These are phyloP conservation scores for Sceloporus tristichus DNA, from an alignment of 2,113 vertebrate species.

Conservation along the genomic window DNA sequence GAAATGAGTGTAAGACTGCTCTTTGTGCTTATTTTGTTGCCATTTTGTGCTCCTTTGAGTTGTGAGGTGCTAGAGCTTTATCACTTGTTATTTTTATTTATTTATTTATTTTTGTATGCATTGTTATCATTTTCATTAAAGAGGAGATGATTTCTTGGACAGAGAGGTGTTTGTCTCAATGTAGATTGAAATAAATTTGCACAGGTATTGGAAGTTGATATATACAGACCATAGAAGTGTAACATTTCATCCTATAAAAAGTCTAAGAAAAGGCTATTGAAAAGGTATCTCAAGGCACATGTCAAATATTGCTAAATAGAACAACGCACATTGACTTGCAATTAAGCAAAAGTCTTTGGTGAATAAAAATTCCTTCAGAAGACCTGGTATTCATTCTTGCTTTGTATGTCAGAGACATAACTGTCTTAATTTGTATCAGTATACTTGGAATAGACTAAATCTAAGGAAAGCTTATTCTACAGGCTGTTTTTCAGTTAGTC, in stretches of 20 bases:
- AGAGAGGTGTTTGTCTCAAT: not conserved
- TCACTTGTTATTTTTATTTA: slow-evolving; percentile 6
- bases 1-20: slow-evolving; percentile 56
- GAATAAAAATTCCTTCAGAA: not conserved
- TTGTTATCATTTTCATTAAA: slow-evolving; percentile 18
- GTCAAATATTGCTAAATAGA: not conserved
- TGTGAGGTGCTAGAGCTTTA: slow-evolving; percentile 29
- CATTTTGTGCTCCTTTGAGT: slow-evolving; percentile 53
- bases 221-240: not conserved
- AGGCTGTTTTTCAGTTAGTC: no score
- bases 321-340: not conserved
- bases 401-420: no score
- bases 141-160: not conserved
- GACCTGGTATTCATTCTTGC: not conserved
- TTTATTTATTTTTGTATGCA: not conserved
- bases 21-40: slow-evolving; percentile 38
- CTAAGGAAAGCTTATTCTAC: no score
- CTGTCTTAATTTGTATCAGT: no score
- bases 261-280: not conserved
- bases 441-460: no score
- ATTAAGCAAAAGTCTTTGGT: not conserved
- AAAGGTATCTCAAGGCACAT: not conserved
- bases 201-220: not conserved
- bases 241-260: not conserved
- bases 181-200: not conserved